Conservation (phyloP, 1,140 invertebrate genomes). For the Proales similis region DNA sequence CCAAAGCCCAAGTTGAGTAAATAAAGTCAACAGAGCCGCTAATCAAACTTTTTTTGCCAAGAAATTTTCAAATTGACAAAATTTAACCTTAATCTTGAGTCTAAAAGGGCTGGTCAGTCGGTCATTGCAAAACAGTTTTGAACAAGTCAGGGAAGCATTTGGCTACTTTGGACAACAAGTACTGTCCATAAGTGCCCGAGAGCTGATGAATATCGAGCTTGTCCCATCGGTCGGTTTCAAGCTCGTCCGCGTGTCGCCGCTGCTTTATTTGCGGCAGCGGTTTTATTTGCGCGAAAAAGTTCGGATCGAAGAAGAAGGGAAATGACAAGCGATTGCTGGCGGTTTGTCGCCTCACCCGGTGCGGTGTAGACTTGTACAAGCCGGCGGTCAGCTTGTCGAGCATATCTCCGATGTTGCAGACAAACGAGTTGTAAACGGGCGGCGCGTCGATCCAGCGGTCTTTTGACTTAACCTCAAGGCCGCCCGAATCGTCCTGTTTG, state of each 20-base stretch:
- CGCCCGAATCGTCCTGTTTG: conserved; percentile 10
- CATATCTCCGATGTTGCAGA: conserved; percentile 70
- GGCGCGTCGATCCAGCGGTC: conserved; percentile 67
- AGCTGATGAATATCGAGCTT: conserved; percentile 9
- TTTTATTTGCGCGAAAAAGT: conserved; percentile 7
- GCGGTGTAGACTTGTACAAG: conserved; percentile 9
- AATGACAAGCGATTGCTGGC: conserved; percentile 1
- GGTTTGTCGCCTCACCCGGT: neutral
- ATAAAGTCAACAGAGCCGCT: too few relatives aligned
- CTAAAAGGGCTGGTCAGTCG: too few relatives aligned
- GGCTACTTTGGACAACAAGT: conserved; percentile 19
- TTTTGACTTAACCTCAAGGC: conserved; percentile 51
- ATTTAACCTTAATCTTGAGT: too few relatives aligned
- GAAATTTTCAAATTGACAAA: too few relatives aligned
- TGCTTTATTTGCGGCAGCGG: neutral
- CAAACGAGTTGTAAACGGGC: conserved; percentile 67
- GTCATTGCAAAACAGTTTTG: conserved; percentile 22
- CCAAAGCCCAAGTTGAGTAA: too few relatives aligned
- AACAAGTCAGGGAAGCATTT: conserved; percentile 19
- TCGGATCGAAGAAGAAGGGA: conserved; percentile 37
- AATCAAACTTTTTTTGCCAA: too few relatives aligned
- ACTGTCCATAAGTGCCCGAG: conserved; percentile 28
- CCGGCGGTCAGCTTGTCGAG: conserved; percentile 65
- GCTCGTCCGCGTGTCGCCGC: neutral
- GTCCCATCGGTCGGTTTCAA: conserved; percentile 18